phyloP scores from a whole-genome alignment of 2,888 invertebrate genomes.

The Nephrotoma flavescens region DNA sequence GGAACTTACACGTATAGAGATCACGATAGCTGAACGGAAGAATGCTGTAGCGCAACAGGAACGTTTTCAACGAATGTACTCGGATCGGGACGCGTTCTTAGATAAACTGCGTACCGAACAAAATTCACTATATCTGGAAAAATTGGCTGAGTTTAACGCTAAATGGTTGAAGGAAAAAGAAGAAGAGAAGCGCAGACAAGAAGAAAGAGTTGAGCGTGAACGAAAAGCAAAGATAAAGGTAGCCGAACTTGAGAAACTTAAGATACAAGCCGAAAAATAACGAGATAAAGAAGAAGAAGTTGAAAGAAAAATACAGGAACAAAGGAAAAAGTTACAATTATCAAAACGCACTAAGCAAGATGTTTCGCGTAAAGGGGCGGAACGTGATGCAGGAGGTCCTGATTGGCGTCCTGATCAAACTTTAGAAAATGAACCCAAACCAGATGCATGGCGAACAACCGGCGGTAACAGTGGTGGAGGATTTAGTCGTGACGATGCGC shows the following conservation, averaged over 20 bases:
- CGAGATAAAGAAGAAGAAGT: constrained; percentile 58
- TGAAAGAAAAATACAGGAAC: constrained; percentile 44
- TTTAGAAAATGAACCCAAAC: constrained; percentile 1
- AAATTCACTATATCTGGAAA: too few species aligned
- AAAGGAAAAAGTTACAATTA: constrained; percentile 28
- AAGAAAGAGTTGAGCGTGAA: constrained; percentile 44
- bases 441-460: not conserved
- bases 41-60: too few species aligned
- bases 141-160: too few species aligned
- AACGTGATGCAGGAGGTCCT: constrained; percentile 10
- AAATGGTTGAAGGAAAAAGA: constrained; percentile 56
- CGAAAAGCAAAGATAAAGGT: constrained; percentile 36
- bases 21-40: too few species aligned
- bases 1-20: too few species aligned
- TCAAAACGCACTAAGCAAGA: constrained; percentile 16
- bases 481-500: not conserved
- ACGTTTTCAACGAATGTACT: too few species aligned
- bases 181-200: constrained; percentile 50
- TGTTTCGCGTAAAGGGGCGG: constrained; percentile 8
- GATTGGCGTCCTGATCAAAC: constrained; percentile 8
- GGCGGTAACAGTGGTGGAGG: constrained; percentile 15
- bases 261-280: constrained; percentile 40
- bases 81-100: too few species aligned
- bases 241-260: constrained; percentile 29
- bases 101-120: too few species aligned